phyloP scores from a whole-genome alignment of 2,797 vertebrate genomes.

The Macropodus opercularis region DNA sequence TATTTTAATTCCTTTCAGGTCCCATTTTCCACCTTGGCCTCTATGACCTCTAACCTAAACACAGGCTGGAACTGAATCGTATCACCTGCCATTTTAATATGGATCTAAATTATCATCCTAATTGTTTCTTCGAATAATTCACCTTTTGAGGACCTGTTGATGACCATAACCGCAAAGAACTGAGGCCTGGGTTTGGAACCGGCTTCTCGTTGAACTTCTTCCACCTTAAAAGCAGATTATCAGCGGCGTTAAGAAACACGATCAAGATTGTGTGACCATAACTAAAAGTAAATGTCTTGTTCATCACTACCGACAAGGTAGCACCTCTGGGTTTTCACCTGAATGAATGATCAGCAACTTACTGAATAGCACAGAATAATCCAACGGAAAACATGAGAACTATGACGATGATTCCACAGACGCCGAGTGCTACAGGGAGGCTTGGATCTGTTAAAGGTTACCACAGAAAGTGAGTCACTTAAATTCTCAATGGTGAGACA shows the following conservation, averaged over 20 bases:
- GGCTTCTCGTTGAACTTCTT: constrained; percentile 62
- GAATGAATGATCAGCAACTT: constrained; percentile 37
- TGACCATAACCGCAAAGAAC: constrained; percentile 68
- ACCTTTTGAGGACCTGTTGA: constrained; percentile 56
- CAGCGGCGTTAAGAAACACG: background rate
- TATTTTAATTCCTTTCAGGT: too few relatives aligned
- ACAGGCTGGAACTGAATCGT: accelerated
- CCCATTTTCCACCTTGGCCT: too few relatives aligned
- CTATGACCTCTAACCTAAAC: too few relatives aligned
- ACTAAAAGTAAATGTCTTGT: background rate
- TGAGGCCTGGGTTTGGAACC: constrained; percentile 74
- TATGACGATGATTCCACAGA: constrained; percentile 42
- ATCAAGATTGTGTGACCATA: background rate
- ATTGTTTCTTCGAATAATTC: constrained; percentile 1
- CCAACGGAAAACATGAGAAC: constrained; percentile 54
- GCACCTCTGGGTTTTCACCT: background rate
- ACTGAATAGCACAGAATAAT: constrained; percentile 60
- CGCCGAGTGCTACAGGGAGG: constrained; percentile 28
- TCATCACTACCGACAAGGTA: background rate
- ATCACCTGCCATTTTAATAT: background rate
- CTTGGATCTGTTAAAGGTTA: constrained; percentile 51
- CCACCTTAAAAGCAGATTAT: constrained; percentile 53
- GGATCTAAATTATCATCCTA: background rate
- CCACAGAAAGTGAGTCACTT: background rate
- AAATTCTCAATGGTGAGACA: background rate